phyloP scores from a whole-genome alignment of 1,140 invertebrate species.

The Philopotamus ludificatus region DNA sequence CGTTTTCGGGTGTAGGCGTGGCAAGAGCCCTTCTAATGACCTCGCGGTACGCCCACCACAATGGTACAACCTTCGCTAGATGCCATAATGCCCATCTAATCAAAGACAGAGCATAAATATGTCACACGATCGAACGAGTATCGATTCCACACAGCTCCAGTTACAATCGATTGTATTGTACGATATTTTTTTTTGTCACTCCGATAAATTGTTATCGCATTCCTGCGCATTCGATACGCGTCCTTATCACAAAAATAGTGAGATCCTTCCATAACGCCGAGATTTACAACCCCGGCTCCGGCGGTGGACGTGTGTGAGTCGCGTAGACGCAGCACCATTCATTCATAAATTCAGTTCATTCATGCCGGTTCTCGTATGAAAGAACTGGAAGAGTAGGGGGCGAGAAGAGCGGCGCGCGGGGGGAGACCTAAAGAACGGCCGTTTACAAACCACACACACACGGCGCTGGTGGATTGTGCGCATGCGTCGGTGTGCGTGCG shows the following conservation, averaged over 20 bases:
- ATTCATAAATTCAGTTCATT: conserved; percentile 36
- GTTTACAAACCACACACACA: conserved; percentile 23
- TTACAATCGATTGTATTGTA: no score
- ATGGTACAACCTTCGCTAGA: neutral
- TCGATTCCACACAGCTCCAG: no score
- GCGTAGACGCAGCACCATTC: neutral
- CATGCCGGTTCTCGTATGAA: conserved; percentile 11
- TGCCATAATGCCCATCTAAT: no score
- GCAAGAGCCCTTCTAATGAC: conserved; percentile 26
- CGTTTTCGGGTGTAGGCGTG: neutral
- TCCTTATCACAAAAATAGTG: no score
- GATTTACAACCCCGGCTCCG: neutral
- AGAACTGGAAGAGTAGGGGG: neutral
- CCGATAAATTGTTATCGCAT: no score
- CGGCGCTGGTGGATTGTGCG: neutral
- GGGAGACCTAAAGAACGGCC: neutral
- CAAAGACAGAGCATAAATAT: no score
- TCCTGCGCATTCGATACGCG: no score
- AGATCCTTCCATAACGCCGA: no score
- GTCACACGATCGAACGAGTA: no score
- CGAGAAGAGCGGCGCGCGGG: neutral
- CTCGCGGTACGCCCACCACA: conserved; percentile 11
- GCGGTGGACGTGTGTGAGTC: neutral
- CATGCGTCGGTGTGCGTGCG: neutral
- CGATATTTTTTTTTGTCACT: no score